Percentiles rank a stretch among this genome's conserved stretches.
Conservation (phyloP, 2,888 invertebrate genomes). For the Reticulitermes lucifugus region DNA sequence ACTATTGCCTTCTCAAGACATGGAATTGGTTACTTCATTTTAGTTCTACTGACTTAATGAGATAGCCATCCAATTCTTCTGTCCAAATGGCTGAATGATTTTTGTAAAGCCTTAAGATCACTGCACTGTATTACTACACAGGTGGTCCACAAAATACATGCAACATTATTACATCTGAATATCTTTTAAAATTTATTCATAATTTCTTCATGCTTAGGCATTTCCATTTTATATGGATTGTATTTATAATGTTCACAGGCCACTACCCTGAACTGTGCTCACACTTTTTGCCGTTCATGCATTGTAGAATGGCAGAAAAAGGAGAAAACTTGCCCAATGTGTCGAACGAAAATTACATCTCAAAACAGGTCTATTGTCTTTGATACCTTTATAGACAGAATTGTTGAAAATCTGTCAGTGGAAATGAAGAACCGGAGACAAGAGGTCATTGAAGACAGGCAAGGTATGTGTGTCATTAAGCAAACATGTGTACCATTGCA, state of each 20-base stretch:
- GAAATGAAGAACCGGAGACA: conserved; percentile 71
- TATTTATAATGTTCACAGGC: conserved; percentile 61
- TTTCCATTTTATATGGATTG: too few relatives aligned
- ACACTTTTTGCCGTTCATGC: conserved; percentile 80
- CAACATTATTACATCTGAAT: too few relatives aligned
- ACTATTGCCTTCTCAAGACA: too few relatives aligned
- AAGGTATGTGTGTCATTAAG: conserved; percentile 60
- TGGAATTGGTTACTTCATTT: too few relatives aligned
- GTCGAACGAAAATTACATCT: conserved; percentile 67
- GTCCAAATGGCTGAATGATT: too few relatives aligned
- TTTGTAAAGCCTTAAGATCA: too few relatives aligned
- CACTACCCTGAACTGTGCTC: conserved; percentile 77
- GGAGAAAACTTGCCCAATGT: conserved; percentile 79
- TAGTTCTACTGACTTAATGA: too few relatives aligned
- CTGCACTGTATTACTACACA: too few relatives aligned
- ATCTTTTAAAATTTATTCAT: too few relatives aligned
- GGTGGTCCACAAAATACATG: too few relatives aligned
- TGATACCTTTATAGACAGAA: conserved; percentile 79
- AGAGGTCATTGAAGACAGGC: conserved; percentile 66
- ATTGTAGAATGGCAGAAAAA: conserved; percentile 77
- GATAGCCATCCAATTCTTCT: too few relatives aligned
- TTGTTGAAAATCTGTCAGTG: conserved; percentile 72
- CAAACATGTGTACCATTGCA: neutral
- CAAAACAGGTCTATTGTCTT: conserved; percentile 73
- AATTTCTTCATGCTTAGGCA: too few relatives aligned